These are phyloP conservation scores for Trialeurodes vaporariorum DNA, from an alignment of 1,140 invertebrate species.

Conservation along the genomic window DNA sequence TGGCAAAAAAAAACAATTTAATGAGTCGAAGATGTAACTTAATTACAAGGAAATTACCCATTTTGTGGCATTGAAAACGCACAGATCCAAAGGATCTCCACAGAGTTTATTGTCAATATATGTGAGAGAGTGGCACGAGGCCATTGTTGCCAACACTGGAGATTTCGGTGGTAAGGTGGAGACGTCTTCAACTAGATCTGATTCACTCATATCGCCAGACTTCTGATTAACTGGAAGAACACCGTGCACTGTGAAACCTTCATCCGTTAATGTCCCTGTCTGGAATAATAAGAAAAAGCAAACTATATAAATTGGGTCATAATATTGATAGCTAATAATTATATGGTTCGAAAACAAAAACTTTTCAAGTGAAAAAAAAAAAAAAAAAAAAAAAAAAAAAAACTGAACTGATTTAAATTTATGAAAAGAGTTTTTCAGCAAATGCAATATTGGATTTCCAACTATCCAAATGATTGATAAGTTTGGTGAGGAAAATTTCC, in stretches of 20 bases:
- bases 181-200: slow-evolving; percentile 41
- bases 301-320: no score
- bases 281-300: slow-evolving; percentile 31
- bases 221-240: slow-evolving; percentile 50
- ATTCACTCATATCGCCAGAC: slow-evolving; percentile 42
- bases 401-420: no score
- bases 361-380: no score
- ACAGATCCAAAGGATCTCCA: slow-evolving; percentile 70
- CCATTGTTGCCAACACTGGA: slow-evolving; percentile 45
- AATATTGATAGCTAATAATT: no score
- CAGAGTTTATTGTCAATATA: slow-evolving; percentile 60
- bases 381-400: no score
- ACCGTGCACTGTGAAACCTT: slow-evolving; percentile 85
- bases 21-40: no score
- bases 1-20: no score
- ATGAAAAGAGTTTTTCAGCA: no score
- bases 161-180: slow-evolving; percentile 33
- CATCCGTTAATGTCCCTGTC: slow-evolving; percentile 91
- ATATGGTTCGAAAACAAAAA: no score
- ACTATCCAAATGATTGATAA: no score
- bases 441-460: no score
- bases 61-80: neutral
- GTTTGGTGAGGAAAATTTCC: no score
- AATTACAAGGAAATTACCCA: neutral
- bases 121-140: slow-evolving; percentile 69